phyloP scores from a whole-genome alignment of 2,113 vertebrate genomes.

The Brachyhypopomus occidentalis region DNA sequence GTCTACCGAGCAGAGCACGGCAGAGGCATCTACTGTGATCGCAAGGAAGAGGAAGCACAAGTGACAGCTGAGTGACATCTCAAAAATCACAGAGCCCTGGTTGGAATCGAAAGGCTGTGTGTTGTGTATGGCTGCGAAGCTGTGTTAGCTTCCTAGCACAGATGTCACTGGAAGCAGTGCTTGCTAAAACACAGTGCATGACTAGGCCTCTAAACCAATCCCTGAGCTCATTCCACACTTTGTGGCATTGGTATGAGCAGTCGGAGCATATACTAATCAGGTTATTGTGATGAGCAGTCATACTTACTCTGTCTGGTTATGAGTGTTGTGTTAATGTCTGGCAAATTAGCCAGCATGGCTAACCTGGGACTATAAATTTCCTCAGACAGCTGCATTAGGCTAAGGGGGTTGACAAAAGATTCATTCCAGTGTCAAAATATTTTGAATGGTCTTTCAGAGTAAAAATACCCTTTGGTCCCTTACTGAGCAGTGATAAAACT shows the following conservation, averaged over 20 bases:
- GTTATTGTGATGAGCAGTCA: not conserved
- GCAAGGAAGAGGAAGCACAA: not conserved
- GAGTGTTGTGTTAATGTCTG: not conserved
- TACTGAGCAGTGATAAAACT: conserved; percentile 2
- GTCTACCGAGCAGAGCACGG: not conserved
- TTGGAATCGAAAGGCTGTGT: not conserved
- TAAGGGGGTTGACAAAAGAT: not conserved
- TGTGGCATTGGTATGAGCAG: not conserved
- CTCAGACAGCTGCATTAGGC: not conserved
- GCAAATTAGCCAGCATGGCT: not conserved
- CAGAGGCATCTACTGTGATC: conserved; percentile 1
- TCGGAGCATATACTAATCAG: not conserved
- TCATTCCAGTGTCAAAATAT: not conserved
- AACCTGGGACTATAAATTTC: not conserved
- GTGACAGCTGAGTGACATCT: not conserved
- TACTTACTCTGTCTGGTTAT: not conserved
- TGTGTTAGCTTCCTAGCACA: not conserved
- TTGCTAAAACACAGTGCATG: too few species aligned
- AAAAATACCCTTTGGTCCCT: not conserved
- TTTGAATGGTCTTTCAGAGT: not conserved
- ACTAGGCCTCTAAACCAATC: not conserved
- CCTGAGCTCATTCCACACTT: not conserved
- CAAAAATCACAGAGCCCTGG: not conserved
- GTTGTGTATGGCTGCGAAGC: not conserved
- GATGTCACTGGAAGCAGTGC: not conserved